Evolutionary conservation across 1,140 invertebrate genomes (phyloP).

Genomic region (Aphelinus atriplicis): DNA sequence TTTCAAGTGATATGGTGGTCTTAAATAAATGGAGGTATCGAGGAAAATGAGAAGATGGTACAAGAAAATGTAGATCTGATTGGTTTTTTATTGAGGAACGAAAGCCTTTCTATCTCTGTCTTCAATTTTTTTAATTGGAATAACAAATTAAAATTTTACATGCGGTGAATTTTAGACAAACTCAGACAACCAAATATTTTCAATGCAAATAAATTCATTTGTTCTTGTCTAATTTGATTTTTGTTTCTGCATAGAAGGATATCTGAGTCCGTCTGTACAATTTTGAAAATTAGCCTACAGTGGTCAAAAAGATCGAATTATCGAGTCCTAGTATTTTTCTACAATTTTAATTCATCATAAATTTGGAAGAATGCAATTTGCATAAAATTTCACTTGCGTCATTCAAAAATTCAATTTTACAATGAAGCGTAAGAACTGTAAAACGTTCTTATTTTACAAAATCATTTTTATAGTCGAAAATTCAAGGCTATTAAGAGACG

Average conservation of each 20-base stretch:
- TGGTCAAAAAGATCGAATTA: conserved; percentile 36
- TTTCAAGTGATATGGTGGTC: too few species aligned
- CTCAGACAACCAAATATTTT: conserved; percentile 38
- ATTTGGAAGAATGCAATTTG: conserved; percentile 18
- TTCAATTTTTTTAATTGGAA: conserved; percentile 42
- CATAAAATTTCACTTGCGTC: conserved; percentile 33
- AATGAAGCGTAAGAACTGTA: conserved; percentile 26
- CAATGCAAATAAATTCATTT: conserved; percentile 42
- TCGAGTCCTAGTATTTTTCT: conserved; percentile 34
- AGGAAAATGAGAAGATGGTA: not conserved
- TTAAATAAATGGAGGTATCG: too few species aligned
- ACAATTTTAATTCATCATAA: conserved; percentile 37
- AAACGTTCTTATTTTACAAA: conserved; percentile 23
- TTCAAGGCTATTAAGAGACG: conserved; percentile 30
- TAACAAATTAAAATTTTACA: conserved; percentile 48
- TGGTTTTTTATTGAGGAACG: conserved; percentile 59
- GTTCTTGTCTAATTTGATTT: conserved; percentile 42
- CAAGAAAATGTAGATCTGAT: conserved; percentile 49
- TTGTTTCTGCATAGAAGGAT: conserved; percentile 45
- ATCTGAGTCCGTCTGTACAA: conserved; percentile 39
- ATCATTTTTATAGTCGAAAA: conserved; percentile 27
- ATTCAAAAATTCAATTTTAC: conserved; percentile 30
- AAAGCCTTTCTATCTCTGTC: conserved; percentile 46
- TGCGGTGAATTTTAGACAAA: conserved; percentile 45
- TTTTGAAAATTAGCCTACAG: conserved; percentile 43